These are phyloP conservation scores for Pseudomugil tenellus DNA, from an alignment of 2,797 vertebrate genomes.

Conservation along the genomic window DNA sequence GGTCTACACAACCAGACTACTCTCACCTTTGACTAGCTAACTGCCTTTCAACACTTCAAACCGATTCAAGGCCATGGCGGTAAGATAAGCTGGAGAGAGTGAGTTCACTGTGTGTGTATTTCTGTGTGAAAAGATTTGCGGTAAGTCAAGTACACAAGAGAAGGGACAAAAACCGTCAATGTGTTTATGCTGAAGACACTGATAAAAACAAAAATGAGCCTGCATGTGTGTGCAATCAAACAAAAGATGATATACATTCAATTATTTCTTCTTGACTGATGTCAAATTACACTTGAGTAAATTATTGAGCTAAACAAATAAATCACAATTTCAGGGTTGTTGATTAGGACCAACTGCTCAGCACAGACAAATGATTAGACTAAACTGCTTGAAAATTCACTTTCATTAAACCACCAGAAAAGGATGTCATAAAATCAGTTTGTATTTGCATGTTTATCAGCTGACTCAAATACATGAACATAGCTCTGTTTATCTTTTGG, in stretches of 20 bases:
- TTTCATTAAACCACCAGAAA: constrained; percentile 59
- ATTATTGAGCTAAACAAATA: constrained; percentile 67
- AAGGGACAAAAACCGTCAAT: constrained; percentile 21
- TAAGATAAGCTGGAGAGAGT: constrained; percentile 19
- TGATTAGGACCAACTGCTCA: constrained; percentile 55
- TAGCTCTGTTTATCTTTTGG: neutral
- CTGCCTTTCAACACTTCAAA: constrained; percentile 29
- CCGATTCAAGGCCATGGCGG: constrained; percentile 71
- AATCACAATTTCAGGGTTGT: constrained; percentile 55
- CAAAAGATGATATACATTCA: constrained; percentile 17
- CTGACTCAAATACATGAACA: too few relatives aligned
- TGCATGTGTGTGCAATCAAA: constrained; percentile 18
- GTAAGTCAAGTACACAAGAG: constrained; percentile 19
- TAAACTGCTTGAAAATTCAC: constrained; percentile 63
- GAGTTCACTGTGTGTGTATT: neutral
- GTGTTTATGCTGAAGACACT: constrained; percentile 3
- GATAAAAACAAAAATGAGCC: constrained; percentile 15
- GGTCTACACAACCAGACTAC: constrained; percentile 37
- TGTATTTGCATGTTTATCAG: neutral
- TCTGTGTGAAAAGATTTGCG: constrained; percentile 3
- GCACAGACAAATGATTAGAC: constrained; percentile 65
- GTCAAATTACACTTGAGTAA: constrained; percentile 71
- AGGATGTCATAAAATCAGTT: constrained; percentile 48
- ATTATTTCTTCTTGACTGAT: constrained; percentile 60
- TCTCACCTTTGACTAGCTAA: constrained; percentile 48